Evolutionary conservation across 2,113 vertebrate genomes (phyloP), one percentile per base, ranked within the genome.

Genomic region (Rana temporaria): DNA sequence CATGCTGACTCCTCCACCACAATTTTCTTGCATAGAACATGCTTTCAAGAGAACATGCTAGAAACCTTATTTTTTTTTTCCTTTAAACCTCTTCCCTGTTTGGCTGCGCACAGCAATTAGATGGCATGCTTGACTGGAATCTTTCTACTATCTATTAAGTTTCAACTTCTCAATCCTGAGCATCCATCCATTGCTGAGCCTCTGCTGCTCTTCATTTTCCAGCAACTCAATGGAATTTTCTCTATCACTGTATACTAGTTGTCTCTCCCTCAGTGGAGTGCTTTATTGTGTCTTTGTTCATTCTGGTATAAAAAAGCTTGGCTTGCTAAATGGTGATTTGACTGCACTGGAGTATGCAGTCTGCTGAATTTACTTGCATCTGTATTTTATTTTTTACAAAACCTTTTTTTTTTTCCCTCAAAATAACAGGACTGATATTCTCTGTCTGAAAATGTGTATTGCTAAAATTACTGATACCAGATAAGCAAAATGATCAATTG

Each of bases 61-160:
- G 32, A 73, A 57, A 57, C n/a, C 70, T n/a, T n/a, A n/a, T n/a
- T 18, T n/a, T 17, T 71, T 57, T 17, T 71, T 32, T 32, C 52
- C 30, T 57, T 73, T 73, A 9, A 56, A 34, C 19, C 22, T 18
- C 53, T 73, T 57, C 17, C 52, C 53, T 56, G 22, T 55, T 14
- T 55, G 69, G 48, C 52, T 71, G 69, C 48, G 55, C 52, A 71
- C 52, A 71, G 48, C 69, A 71, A 71, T 73, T 73, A 57, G 70
- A 73, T 11, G 56, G 24, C 52, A 73, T 11, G 69, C 69, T 71
- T 71, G 53, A 26, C 71, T 59, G 59, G n/a, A 75, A 42, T 20
- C 57, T 62, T 74, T 74, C 71, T 74, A 59, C 56, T 59, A n/a
- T 60, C 56, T 74, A 59, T 56, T 59, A 56, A 72, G 42, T 73